Evolutionary conservation across 2,797 vertebrate species (phyloP), one percentile per base, ranked within the genome.

Genomic region (Brotula barbata): DNA sequence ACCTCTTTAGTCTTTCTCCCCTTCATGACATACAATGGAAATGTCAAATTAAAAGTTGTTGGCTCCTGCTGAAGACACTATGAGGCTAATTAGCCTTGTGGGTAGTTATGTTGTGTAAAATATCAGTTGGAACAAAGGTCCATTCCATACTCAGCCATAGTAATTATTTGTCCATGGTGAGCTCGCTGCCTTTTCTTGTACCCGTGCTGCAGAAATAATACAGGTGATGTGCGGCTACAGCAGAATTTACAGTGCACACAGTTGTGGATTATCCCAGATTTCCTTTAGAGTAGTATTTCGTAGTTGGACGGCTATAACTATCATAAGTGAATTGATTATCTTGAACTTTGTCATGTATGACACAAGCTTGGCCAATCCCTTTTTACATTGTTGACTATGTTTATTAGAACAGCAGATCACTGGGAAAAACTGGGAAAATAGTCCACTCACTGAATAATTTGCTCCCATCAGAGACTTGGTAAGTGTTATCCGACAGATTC

Each of bases 71-170:
- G 75, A 83, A 82, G 83, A 86, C 81, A 80, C 44, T 17, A 44
- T 72, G 72, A 39, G 16, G 73, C 86, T 89, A 83, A 87, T 89
- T 88, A 87, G 86, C 73, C 64, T 67, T 79, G 78, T 81, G 58
- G 65, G 72, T 77, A 55, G 58, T 73, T 78, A 68, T 71, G 55
- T 70, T 36, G 28, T 76, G 72, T 77, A 81, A 76, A 80, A 78
- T 73, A 82, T 75, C 62, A 74, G 60, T 65, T 36, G 43, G 63
- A 64, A 66, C 62, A 80, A 82, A 85, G 78, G 81, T 73, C 80
- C 71, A 1, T 64, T 80, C 56, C 57, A 61, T 70, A 72, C 68
- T 58, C 73, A 75, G 68, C 47, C 36, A 17, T 20, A 31, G 63
- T 80, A 84, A 86, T 86, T 84, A 78, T 59, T 62, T 47, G 36